Base-by-base conservation (phyloP, 92 coral and sea anemone genomes). In the Porites rus region DNA sequence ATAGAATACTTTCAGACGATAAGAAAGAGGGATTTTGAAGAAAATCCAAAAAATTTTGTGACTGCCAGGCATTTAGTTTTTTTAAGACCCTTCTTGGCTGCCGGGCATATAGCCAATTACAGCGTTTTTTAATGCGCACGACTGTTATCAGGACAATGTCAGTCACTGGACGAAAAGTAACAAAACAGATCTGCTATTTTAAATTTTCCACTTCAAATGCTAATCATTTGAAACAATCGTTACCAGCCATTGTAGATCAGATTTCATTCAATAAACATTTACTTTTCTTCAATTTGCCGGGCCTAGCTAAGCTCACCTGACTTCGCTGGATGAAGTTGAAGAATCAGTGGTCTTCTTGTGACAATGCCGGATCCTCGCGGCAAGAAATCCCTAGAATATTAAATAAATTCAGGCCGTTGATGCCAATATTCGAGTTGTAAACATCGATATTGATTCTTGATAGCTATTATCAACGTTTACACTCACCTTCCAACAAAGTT, bases 311-410 rank as follows among this genome's bases (percentile, higher is more conserved):
- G 25, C 76, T 18, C 31, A 92, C 99, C 99, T 72, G 96, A 78
- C 76, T 93, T 91, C 14, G 96, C 96, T 4, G 99, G 99, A 84
- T 92, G 90, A 3, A 97, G 94, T 59, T 97, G 99, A 11, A 97
- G 90, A 86, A 97, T 97, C 50, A 97, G 91, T 4, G 99, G 99
- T 69, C 99, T 76, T 79, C 99, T 87, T 24, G 99, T 97, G 14
- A 97, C 99, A 64, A 97, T 97, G 46, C 99, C 99, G n/a, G 98
- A 95, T 24, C 99, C 99, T 71, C 99, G 92, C 9, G 99, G 99
- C 68, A 97, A 86, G 81, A 97, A 97, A 87, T 97, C 99, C 69
- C 99, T 97, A 66, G 61, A 88, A 28, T 19, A 72, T 60, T 4
- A n/a, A 28, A 8, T 16, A 25, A 46, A 76, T 58, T 13, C 12